phyloP scores from a whole-genome alignment of 2,888 invertebrate genomes.

The Mesodorylaimus sp. region DNA sequence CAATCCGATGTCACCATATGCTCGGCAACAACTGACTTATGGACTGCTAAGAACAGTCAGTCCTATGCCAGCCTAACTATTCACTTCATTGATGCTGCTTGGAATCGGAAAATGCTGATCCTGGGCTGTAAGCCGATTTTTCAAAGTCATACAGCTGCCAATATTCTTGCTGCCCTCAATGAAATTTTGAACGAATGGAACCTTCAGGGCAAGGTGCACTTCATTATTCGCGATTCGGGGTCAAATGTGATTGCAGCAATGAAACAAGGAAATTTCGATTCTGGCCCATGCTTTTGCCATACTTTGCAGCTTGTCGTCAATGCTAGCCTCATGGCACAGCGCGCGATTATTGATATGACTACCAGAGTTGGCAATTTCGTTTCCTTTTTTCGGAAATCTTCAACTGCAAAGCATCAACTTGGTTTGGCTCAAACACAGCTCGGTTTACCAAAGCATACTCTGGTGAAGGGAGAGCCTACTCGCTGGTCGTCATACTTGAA shows the following conservation, averaged over 20 bases:
- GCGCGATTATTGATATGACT: slow-evolving; percentile 2
- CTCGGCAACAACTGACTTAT: neutral
- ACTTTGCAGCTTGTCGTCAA: neutral
- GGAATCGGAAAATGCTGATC: slow-evolving; percentile 1
- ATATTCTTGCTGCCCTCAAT: neutral
- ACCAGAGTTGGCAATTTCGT: neutral
- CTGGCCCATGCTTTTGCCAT: neutral
- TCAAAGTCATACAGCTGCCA: neutral
- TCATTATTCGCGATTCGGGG: neutral
- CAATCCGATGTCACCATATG: neutral
- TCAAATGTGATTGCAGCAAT: neutral
- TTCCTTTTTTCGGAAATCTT: neutral
- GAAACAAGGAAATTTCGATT: neutral
- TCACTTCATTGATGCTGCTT: slow-evolving; percentile 1
- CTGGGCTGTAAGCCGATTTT: neutral
- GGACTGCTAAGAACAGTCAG: neutral
- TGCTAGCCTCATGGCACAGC: neutral
- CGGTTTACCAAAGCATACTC: neutral
- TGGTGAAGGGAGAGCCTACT: neutral
- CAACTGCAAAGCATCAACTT: neutral
- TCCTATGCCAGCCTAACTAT: neutral
- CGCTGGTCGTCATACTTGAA: neutral
- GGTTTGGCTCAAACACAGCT: neutral
- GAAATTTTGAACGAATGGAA: neutral
- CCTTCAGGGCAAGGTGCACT: neutral